phyloP scores from a whole-genome alignment of 2,888 invertebrate genomes.

The Caprella mutica region DNA sequence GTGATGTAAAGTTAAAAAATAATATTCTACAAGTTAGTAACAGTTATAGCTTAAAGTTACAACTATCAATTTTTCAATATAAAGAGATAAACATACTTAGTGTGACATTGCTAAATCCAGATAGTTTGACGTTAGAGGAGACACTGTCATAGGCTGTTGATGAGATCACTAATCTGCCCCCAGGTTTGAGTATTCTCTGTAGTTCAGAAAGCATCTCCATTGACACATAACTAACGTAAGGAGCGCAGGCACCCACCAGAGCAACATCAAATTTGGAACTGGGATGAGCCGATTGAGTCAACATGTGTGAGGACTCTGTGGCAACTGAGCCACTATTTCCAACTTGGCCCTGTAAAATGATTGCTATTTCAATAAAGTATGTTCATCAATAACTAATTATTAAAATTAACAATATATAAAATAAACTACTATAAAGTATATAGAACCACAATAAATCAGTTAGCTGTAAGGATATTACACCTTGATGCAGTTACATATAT shows the following conservation, averaged over 20 bases:
- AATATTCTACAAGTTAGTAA: too few species aligned
- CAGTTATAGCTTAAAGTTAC: too few species aligned
- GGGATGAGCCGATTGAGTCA: conserved; percentile 16
- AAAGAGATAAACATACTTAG: too few species aligned
- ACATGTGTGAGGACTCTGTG: conserved; percentile 29
- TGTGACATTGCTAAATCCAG: conserved; percentile 21
- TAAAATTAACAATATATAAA: background rate
- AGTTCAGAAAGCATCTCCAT: conserved; percentile 16
- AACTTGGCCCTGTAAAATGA: conserved; percentile 20
- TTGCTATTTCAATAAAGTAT: background rate
- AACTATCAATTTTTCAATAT: too few species aligned
- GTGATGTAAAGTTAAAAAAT: too few species aligned
- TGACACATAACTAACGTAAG: conserved; percentile 13
- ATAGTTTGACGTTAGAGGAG: conserved; percentile 18
- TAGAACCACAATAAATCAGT: background rate
- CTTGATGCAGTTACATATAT: background rate
- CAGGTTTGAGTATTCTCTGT: conserved; percentile 25
- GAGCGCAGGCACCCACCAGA: conserved; percentile 23
- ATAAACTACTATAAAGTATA: background rate
- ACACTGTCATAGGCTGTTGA: background rate
- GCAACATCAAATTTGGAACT: conserved; percentile 20
- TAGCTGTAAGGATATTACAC: too few species aligned
- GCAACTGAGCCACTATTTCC: conserved; percentile 25
- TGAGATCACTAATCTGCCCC: conserved; percentile 19
- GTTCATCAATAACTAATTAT: background rate